Conservation (phyloP, 1,140 invertebrate species). For the Drosophila nikananu region DNA sequence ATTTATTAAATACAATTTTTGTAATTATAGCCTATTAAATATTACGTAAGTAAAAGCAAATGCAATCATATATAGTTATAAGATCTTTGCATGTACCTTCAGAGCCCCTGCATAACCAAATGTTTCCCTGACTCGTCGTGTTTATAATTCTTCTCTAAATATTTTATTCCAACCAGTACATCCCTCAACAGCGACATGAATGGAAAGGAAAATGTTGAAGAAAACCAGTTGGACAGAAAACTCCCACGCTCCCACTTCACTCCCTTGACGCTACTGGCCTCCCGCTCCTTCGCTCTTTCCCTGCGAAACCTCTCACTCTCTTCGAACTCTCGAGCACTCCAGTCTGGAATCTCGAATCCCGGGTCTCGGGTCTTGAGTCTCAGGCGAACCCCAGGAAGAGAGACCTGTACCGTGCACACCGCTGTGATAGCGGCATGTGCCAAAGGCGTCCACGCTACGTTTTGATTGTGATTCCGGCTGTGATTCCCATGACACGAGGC, state of each 20-base stretch:
- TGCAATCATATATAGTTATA: not conserved
- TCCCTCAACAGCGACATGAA: conserved; percentile 19
- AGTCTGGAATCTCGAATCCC: conserved; percentile 18
- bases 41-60: not conserved
- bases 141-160: not conserved
- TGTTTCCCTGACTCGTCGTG: not conserved
- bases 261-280: conserved; percentile 33
- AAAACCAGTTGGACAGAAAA: conserved; percentile 52
- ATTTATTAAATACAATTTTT: too few relatives aligned
- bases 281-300: conserved; percentile 14
- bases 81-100: not conserved
- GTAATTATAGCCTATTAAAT: too few relatives aligned
- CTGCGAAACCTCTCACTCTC: conserved; percentile 34
- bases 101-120: too few relatives aligned
- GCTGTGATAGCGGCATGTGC: conserved; percentile 80
- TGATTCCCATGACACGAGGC: conserved; percentile 37
- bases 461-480: conserved; percentile 28
- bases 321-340: conserved; percentile 27
- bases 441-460: conserved; percentile 55
- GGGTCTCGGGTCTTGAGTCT: conserved; percentile 17
- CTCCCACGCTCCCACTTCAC: conserved; percentile 65
- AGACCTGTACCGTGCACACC: conserved; percentile 57
- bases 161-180: not conserved
- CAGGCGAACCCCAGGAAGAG: conserved; percentile 68
- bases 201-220: conserved; percentile 14